Evolutionary conservation across 2,888 invertebrate species (phyloP).

Genomic region (Apotomis betuletana): DNA sequence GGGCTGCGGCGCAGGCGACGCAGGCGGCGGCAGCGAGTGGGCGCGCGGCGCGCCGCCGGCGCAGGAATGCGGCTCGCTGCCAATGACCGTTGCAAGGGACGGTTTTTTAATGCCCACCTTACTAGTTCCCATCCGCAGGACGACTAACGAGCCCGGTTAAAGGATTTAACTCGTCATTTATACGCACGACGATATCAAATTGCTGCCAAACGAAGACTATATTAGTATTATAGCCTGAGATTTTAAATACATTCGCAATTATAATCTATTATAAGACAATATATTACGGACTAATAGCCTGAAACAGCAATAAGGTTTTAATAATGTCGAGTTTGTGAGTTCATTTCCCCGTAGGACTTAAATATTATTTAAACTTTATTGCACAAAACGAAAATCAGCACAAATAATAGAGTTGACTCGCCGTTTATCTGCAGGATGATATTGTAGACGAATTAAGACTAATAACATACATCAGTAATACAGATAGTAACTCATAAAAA

Average conservation of each 20-base stretch:
- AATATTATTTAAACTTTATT: not conserved
- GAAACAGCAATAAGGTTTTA: slow-evolving; percentile 1
- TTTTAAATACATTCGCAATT: slow-evolving; percentile 1
- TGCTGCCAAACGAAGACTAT: not conserved
- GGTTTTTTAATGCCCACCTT: slow-evolving; percentile 74
- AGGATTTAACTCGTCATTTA: slow-evolving; percentile 30
- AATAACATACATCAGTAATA: not conserved
- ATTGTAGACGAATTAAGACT: slow-evolving; percentile 1
- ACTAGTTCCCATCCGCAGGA: slow-evolving; percentile 71
- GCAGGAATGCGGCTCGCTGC: slow-evolving; percentile 82
- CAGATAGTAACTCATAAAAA: no score
- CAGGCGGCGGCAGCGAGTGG: slow-evolving; percentile 54
- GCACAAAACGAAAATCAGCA: no score
- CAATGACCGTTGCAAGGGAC: slow-evolving; percentile 80
- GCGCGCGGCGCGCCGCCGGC: slow-evolving; percentile 63
- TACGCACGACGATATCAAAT: slow-evolving; percentile 9
- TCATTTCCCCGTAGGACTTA: slow-evolving; percentile 3
- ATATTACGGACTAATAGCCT: not conserved
- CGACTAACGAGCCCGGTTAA: slow-evolving; percentile 46
- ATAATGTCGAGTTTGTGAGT: slow-evolving; percentile 3
- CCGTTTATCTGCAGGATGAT: slow-evolving; percentile 1
- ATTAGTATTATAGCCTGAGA: slow-evolving; percentile 13
- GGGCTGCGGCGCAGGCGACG: not conserved
- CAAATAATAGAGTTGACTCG: not conserved
- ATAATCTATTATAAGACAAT: not conserved